phyloP scores from a whole-genome alignment of 2,888 invertebrate genomes.

The Cataglyphis livida region DNA sequence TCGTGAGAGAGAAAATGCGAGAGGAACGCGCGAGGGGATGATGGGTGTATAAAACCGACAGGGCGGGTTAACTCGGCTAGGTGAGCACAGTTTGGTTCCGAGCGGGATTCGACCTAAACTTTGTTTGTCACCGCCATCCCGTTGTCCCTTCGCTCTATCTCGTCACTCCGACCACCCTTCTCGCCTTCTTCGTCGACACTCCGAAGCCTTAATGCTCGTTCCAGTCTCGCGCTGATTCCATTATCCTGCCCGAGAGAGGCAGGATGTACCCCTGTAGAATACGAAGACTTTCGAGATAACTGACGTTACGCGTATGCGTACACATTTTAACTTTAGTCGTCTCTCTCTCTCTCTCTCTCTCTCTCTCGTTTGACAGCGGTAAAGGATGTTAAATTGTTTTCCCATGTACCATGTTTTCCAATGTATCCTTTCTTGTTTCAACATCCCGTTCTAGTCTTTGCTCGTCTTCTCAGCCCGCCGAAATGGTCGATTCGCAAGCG shows the following conservation, averaged over 20 bases:
- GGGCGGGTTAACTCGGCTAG: slow-evolving; percentile 78
- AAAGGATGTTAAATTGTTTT: slow-evolving; percentile 41
- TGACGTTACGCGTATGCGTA: slow-evolving; percentile 34
- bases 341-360: not conserved
- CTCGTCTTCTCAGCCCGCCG: not conserved
- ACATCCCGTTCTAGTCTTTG: not conserved
- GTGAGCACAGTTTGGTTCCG: slow-evolving; percentile 79
- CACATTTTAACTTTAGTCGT: slow-evolving; percentile 50
- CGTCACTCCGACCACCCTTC: slow-evolving; percentile 65
- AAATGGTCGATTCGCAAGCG: not conserved
- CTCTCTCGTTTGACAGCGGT: slow-evolving; percentile 38
- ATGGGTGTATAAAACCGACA: slow-evolving; percentile 76
- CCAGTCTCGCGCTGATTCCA: slow-evolving; percentile 73
- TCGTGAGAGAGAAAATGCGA: slow-evolving; percentile 29
- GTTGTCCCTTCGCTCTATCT: slow-evolving; percentile 81
- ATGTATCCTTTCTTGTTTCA: slow-evolving; percentile 38
- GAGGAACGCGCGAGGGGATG: slow-evolving; percentile 33
- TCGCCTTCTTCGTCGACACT: slow-evolving; percentile 51
- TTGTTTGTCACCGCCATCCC: slow-evolving; percentile 82
- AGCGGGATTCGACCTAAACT: slow-evolving; percentile 81
- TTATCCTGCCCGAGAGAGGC: slow-evolving; percentile 73
- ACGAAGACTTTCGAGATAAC: slow-evolving; percentile 74
- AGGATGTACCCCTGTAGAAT: slow-evolving; percentile 71
- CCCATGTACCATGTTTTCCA: not conserved
- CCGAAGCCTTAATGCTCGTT: slow-evolving; percentile 46